These are phyloP conservation scores for Ictalurus furcatus DNA, from an alignment of 2,113 vertebrate species.

Conservation along the genomic window DNA sequence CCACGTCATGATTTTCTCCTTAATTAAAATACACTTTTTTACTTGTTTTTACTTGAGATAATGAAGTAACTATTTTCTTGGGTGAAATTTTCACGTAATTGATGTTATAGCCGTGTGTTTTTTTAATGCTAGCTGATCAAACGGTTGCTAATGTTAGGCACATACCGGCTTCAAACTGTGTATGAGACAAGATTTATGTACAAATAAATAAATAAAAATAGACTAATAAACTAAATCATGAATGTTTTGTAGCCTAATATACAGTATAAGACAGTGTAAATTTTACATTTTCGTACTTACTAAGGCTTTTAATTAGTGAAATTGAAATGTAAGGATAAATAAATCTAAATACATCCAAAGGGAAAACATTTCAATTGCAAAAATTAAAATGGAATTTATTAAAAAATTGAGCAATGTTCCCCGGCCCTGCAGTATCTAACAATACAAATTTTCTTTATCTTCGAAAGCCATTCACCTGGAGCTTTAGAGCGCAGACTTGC, in stretches of 20 bases:
- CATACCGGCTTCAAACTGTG: not conserved
- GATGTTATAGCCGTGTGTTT: no score
- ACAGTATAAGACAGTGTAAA: not conserved
- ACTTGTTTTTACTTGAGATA: no score
- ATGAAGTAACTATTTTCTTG: no score
- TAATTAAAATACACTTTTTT: no score
- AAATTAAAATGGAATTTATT: no score
- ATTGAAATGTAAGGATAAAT: not conserved
- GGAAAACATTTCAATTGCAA: not conserved
- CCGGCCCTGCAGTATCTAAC: not conserved
- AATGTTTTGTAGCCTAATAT: not conserved
- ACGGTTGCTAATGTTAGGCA: no score
- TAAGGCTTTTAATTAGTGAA: not conserved
- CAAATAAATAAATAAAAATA: no score
- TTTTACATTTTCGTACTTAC: not conserved
- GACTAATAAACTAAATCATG: no score
- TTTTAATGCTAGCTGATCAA: no score
- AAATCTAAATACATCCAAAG: not conserved
- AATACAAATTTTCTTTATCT: slow-evolving; percentile 2
- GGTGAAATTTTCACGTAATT: no score
- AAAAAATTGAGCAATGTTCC: not conserved
- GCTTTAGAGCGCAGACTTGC: slow-evolving; percentile 29
- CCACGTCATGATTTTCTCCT: no score
- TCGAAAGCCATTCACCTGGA: slow-evolving; percentile 35
- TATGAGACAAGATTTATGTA: not conserved